Evolutionary conservation across 23 tunicate genomes (phyloP).

Genomic region (Diplosoma virens): DNA sequence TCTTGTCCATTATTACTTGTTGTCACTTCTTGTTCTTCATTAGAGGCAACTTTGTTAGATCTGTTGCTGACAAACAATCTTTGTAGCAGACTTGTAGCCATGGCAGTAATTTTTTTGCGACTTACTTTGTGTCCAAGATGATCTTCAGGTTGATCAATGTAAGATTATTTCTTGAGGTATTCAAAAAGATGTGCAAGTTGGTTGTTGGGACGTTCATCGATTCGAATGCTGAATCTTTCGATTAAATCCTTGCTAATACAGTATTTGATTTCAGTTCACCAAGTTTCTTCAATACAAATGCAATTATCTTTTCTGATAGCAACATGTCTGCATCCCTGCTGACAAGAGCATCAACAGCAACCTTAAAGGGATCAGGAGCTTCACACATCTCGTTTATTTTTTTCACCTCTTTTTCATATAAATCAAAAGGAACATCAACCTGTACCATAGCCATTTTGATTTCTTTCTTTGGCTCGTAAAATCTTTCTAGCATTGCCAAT

Average conservation of each 20-base stretch:
- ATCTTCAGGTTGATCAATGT: no score
- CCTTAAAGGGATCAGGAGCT: slow-evolving; percentile 11
- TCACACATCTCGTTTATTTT: no score
- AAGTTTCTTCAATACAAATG: no score
- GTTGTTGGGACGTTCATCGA: neutral
- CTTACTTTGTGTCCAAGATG: neutral
- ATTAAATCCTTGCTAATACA: no score
- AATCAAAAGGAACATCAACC: no score
- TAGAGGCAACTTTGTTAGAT: neutral
- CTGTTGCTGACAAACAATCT: neutral
- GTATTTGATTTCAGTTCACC: no score
- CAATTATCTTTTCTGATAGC: no score
- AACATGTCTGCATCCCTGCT: slow-evolving; percentile 7
- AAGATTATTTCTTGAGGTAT: neutral
- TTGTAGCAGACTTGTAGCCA: neutral
- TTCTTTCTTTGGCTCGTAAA: neutral
- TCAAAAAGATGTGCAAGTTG: neutral
- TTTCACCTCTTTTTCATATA: no score
- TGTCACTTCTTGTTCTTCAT: no score
- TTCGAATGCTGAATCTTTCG: no score
- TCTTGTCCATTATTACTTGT: no score
- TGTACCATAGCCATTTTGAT: slow-evolving; percentile 8
- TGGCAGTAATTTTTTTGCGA: neutral
- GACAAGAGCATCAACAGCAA: neutral
- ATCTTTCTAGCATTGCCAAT: neutral